Conservation (phyloP, 2,888 invertebrate genomes). For the Euphydryas editha region DNA sequence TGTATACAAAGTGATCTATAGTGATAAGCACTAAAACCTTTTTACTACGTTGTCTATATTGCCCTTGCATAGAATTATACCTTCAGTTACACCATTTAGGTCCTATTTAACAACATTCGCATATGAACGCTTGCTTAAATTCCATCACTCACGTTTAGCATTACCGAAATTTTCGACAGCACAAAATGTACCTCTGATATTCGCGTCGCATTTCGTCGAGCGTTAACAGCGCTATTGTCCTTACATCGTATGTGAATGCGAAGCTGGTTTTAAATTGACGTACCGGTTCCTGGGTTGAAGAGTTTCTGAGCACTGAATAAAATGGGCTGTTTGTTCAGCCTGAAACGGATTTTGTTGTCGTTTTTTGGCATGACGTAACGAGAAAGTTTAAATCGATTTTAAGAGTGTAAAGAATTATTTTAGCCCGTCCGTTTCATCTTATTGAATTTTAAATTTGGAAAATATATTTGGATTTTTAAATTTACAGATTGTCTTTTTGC, state of each 20-base stretch:
- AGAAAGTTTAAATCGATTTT: conserved; percentile 1
- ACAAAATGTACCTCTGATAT: conserved; percentile 29
- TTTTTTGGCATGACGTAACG: conserved; percentile 11
- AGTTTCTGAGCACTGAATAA: conserved; percentile 25
- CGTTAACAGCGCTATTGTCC: conserved; percentile 39
- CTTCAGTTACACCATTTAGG: not conserved
- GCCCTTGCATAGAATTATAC: no score
- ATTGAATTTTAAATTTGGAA: not conserved
- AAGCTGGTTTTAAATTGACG: conserved; percentile 30
- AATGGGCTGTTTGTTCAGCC: conserved; percentile 23
- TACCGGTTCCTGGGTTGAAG: conserved; percentile 27
- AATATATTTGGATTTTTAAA: not conserved
- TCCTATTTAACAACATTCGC: not conserved
- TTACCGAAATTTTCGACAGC: conserved; percentile 21
- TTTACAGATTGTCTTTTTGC: not conserved
- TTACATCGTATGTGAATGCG: conserved; percentile 29
- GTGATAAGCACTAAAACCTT: no score
- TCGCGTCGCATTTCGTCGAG: conserved; percentile 28
- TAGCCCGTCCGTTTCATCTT: not conserved
- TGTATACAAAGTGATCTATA: no score
- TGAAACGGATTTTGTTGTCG: conserved; percentile 12
- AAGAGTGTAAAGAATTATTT: not conserved
- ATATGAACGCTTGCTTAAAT: not conserved
- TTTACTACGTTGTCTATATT: no score
- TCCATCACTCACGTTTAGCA: conserved; percentile 17